These are phyloP conservation scores for Plagodis dolabraria DNA, from an alignment of 2,888 invertebrate genomes.

Conservation along the genomic window DNA sequence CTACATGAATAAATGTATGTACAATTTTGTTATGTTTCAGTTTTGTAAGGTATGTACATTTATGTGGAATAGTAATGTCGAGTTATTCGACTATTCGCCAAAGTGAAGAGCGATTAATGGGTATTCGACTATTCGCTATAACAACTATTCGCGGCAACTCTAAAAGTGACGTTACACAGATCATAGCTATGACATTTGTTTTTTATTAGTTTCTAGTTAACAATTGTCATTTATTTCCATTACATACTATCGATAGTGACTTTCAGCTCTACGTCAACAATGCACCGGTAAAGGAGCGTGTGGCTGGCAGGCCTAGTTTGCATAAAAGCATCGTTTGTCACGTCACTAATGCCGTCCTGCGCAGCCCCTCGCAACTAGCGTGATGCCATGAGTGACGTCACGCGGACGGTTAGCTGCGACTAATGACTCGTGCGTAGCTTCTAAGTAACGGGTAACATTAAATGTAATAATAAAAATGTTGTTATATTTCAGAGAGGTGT, in stretches of 20 bases:
- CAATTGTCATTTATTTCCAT: neutral
- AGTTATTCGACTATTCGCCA: too few species aligned
- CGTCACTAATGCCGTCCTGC: conserved; percentile 74
- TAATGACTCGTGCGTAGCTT: conserved; percentile 15
- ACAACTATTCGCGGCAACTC: too few species aligned
- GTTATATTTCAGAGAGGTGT: too few species aligned
- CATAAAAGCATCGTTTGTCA: conserved; percentile 84
- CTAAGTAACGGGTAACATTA: neutral
- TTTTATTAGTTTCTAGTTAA: too few species aligned
- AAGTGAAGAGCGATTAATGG: too few species aligned
- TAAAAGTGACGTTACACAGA: too few species aligned
- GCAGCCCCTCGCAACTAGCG: conserved; percentile 51
- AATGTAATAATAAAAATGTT: neutral
- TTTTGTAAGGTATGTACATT: too few species aligned
- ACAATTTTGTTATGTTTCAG: too few species aligned
- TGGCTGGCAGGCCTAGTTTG: conserved; percentile 69
- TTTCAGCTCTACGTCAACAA: conserved; percentile 41
- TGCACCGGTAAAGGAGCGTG: conserved; percentile 66
- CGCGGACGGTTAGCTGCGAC: conserved; percentile 37
- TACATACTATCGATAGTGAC: conserved; percentile 8
- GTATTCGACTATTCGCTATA: too few species aligned
- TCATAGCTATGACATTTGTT: too few species aligned
- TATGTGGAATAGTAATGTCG: too few species aligned
- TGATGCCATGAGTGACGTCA: conserved; percentile 48
- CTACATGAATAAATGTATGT: too few species aligned